Conservation (phyloP, 1,140 invertebrate genomes). For the Heliconius hermathena region DNA sequence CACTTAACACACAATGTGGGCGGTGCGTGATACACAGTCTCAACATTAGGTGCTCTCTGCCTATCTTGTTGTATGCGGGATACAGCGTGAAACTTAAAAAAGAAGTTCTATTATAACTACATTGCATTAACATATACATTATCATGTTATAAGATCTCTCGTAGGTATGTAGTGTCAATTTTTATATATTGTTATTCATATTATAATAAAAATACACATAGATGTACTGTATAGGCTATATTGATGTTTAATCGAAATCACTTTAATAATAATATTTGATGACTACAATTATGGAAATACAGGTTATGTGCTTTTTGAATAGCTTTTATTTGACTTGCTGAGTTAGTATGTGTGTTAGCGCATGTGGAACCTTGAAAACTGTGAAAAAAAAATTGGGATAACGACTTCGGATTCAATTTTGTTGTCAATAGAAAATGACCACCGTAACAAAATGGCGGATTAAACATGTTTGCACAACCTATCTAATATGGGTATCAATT, state of each 20-base stretch:
- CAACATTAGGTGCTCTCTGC: too few relatives aligned
- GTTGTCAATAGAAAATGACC: too few relatives aligned
- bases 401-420: too few relatives aligned
- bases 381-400: too few relatives aligned
- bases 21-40: too few relatives aligned
- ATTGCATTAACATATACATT: neutral
- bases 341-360: too few relatives aligned
- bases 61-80: too few relatives aligned
- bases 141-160: slow-evolving; percentile 16
- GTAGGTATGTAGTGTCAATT: slow-evolving; percentile 45
- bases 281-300: slow-evolving; percentile 10
- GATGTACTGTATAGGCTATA: slow-evolving; percentile 31
- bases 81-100: neutral
- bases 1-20: too few relatives aligned
- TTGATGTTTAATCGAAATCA: slow-evolving; percentile 22
- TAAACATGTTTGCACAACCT: too few relatives aligned
- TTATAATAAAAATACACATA: slow-evolving; percentile 36
- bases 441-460: too few relatives aligned
- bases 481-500: too few relatives aligned
- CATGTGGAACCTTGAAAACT: too few relatives aligned
- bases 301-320: slow-evolving; percentile 1
- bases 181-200: slow-evolving; percentile 40
- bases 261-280: slow-evolving; percentile 24
- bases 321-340: neutral
- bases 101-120: neutral